phyloP scores from a whole-genome alignment of 2,888 invertebrate genomes.

The Cheilosia impressa region DNA sequence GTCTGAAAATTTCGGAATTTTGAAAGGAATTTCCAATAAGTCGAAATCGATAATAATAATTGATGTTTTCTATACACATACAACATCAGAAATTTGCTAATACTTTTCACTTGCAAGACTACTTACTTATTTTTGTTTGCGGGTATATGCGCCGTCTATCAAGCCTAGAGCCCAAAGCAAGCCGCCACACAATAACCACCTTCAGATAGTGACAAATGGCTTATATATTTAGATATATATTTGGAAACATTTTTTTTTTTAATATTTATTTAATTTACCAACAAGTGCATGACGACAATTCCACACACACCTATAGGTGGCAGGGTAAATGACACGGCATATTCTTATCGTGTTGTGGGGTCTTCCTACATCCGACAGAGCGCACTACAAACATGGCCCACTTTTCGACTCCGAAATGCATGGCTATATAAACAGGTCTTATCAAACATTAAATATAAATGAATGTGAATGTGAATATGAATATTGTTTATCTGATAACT shows the following conservation, averaged over 20 bases:
- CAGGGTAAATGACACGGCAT: constrained; percentile 31
- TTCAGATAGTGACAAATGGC: constrained; percentile 27
- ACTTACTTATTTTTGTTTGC: background rate
- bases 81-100: constrained; percentile 15
- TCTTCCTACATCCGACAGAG: constrained; percentile 22
- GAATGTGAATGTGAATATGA: background rate
- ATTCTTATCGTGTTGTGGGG: constrained; percentile 35
- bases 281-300: constrained; percentile 28
- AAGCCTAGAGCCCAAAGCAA: background rate
- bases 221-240: background rate
- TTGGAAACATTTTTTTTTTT: constrained; percentile 12
- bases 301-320: background rate
- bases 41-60: background rate
- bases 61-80: background rate
- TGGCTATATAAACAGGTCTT: constrained; percentile 8
- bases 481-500: constrained; percentile 24
- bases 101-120: constrained; percentile 16
- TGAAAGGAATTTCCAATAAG: too few relatives aligned
- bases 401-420: constrained; percentile 21
- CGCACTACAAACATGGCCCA: constrained; percentile 60
- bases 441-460: constrained; percentile 33
- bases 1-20: too few relatives aligned
- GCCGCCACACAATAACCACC: constrained; percentile 1
- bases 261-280: background rate
- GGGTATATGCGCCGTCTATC: background rate